phyloP scores from a whole-genome alignment of 2,888 invertebrate species.

The Syrphus vitripennis region DNA sequence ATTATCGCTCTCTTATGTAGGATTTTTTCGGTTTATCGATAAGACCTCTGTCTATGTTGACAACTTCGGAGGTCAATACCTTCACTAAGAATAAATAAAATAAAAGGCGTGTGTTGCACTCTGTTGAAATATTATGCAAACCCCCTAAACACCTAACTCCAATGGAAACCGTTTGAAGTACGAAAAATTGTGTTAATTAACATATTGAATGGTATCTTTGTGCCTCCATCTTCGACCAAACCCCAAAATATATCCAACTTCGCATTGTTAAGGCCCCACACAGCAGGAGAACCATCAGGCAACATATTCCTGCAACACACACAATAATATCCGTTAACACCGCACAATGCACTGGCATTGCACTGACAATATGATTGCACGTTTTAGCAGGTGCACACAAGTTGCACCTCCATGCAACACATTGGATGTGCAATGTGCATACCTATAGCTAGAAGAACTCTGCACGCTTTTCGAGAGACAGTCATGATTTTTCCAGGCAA shows the following conservation, averaged over 20 bases:
- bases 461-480: slow-evolving; percentile 11
- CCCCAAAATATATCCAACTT: slow-evolving; percentile 33
- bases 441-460: background rate
- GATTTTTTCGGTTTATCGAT: too few species aligned
- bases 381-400: slow-evolving; percentile 19
- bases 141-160: background rate
- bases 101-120: slow-evolving; percentile 3
- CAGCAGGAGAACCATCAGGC: background rate
- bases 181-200: slow-evolving; percentile 47
- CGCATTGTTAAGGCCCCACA: slow-evolving; percentile 3
- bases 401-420: background rate
- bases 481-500: background rate
- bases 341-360: background rate
- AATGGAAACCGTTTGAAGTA: background rate
- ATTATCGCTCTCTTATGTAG: background rate
- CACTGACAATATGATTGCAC: slow-evolving; percentile 25
- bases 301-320: background rate
- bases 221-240: slow-evolving; percentile 22
- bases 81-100: slow-evolving; percentile 21
- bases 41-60: background rate
- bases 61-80: slow-evolving; percentile 38
- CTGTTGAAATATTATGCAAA: background rate
- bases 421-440: background rate
- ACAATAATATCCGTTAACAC: slow-evolving; percentile 5
- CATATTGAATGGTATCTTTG: slow-evolving; percentile 38